Base-by-base conservation (phyloP, 2,797 vertebrate species). In the Ciconia nigra region DNA sequence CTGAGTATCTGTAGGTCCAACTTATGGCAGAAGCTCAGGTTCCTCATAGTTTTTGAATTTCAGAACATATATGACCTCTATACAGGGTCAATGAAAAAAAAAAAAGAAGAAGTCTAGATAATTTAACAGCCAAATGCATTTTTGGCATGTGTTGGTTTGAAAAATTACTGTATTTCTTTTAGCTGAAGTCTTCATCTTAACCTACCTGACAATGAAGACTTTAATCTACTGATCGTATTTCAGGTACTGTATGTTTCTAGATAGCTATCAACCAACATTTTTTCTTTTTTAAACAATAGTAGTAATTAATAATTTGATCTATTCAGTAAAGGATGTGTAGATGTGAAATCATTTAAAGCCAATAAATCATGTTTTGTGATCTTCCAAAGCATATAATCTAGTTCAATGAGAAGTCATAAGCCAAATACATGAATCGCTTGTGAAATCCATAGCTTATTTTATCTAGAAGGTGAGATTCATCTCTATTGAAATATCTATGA, bases 401-500 rank as follows among this genome's bases (percentile, higher is more conserved):
- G 20, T 61, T 81, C 46, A 46, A 9, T 69, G 41, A 74, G 74
- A 85, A 78, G 24, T 59, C 26, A n/a, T 78, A 69, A 93, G 3
- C 7, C 26, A 57, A 82, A 87, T 46, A 57, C 4, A 78, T 18
- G 12, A 61, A 74, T 71, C 51, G 37, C 22, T 89, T 72, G 7
- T 59, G 46, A 93, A 92, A 73, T 35, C n/a, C 28, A 31, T 59
- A 39, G 28, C 11, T 72, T 72, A 51, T 79, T 83, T 92, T 87
- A 52, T 63, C 22, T 76, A 63, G 17, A 90, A 79, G 28, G 6
- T 70, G 71, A 80, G 55, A 92, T 44, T 87, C 51, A 62, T 46
- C 14, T 93, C 15, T 69, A 7, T 13, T 72, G 47, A 73, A 62
- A 66, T 55, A 84, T 15, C 59, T 66, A 1, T 29, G 42, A 93